phyloP scores from a whole-genome alignment of 2,113 vertebrate species.

The Neofelis nebulosa region DNA sequence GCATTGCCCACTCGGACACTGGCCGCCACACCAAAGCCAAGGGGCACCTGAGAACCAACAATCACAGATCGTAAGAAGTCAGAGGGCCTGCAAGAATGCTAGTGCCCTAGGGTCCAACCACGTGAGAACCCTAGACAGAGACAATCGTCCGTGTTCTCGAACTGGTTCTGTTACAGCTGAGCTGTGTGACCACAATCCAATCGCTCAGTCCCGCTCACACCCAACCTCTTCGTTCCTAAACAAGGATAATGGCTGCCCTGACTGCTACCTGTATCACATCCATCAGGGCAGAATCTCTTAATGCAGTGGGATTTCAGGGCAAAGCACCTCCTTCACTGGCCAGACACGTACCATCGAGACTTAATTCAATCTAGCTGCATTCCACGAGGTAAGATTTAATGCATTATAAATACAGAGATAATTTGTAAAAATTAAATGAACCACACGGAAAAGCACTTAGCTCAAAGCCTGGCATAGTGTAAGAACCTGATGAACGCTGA shows the following conservation, averaged over 20 bases:
- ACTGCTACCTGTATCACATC: background rate
- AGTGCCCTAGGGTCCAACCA: no score
- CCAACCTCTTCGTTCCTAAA: background rate
- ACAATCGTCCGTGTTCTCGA: background rate
- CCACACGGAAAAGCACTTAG: background rate
- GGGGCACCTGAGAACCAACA: slow-evolving; percentile 85
- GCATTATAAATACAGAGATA: no score
- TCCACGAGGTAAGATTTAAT: background rate
- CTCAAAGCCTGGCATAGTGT: background rate
- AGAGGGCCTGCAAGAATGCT: background rate
- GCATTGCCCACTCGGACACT: slow-evolving; percentile 92
- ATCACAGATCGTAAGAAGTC: background rate
- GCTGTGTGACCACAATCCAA: background rate
- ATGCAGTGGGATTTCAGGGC: background rate
- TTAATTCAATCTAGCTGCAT: background rate
- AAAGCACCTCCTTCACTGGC: background rate
- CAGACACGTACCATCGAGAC: background rate
- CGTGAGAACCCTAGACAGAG: background rate
- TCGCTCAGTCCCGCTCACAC: background rate
- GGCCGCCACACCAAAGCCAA: slow-evolving; percentile 88
- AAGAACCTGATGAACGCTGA: background rate
- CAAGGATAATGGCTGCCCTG: background rate
- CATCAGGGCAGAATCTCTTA: background rate
- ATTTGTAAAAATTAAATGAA: background rate
- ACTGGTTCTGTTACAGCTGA: background rate